Conservation (phyloP, 2,113 vertebrate genomes). For the Tupaia chinensis region DNA sequence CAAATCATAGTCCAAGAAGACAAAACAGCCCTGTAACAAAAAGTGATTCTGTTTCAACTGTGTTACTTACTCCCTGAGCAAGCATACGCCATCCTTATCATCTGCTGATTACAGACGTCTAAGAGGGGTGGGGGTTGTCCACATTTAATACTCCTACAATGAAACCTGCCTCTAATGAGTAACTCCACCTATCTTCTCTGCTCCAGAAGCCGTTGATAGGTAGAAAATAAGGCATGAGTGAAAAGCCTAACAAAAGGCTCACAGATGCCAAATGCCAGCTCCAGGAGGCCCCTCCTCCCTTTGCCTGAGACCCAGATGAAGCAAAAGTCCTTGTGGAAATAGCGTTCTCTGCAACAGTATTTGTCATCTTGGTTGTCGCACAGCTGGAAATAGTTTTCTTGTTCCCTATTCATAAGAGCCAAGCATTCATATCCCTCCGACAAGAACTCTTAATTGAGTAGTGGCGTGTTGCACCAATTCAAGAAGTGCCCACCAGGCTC, state of each 20-base stretch:
- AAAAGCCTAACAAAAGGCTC: conserved; percentile 46
- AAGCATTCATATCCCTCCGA: neutral
- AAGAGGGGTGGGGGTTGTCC: neutral
- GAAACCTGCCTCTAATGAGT: neutral
- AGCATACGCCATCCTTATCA: neutral
- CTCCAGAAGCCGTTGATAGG: neutral
- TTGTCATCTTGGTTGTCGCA: neutral
- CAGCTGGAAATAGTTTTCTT: conserved; percentile 59
- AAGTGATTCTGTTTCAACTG: conserved; percentile 28
- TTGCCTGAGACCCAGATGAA: neutral
- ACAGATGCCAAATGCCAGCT: neutral
- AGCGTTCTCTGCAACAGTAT: neutral
- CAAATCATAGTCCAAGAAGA: conserved; percentile 52
- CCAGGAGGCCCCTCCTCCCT: neutral
- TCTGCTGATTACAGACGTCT: conserved; percentile 23
- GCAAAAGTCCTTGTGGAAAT: conserved; percentile 13
- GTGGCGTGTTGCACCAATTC: neutral
- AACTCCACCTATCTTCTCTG: conserved; percentile 17
- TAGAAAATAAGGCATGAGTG: too few species aligned
- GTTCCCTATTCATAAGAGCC: neutral
- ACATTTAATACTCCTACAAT: neutral
- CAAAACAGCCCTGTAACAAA: conserved; percentile 53
- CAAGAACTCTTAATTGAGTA: neutral
- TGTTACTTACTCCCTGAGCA: neutral
- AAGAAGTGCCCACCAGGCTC: fast-evolving